Conservation (phyloP, 1,140 invertebrate genomes). For the Drosophila fuyamai region DNA sequence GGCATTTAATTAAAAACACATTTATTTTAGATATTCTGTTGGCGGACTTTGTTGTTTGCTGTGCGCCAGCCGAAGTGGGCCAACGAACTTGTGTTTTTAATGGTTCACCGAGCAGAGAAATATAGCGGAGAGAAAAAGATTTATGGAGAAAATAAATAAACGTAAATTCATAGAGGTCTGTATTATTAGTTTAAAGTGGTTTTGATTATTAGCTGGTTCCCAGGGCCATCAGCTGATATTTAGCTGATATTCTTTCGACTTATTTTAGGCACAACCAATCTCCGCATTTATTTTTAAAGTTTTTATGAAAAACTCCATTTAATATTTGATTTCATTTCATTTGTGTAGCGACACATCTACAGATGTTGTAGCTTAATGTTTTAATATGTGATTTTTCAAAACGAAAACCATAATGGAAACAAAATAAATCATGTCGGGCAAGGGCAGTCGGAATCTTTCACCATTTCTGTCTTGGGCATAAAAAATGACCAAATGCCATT, state of each 20-base stretch:
- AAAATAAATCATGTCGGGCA: conserved; percentile 6
- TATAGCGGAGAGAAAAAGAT: conserved; percentile 17
- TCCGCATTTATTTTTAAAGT: no score
- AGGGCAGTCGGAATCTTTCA: conserved; percentile 8
- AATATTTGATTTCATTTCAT: no score
- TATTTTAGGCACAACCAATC: no score
- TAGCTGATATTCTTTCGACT: no score
- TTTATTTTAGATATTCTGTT: conserved; percentile 59
- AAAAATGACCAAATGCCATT: conserved; percentile 36
- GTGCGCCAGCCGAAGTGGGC: conserved; percentile 48
- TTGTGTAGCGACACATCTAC: no score
- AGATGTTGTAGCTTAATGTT: background rate
- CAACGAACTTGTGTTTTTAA: conserved; percentile 64
- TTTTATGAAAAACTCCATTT: no score
- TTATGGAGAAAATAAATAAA: conserved; percentile 23
- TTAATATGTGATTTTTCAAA: background rate
- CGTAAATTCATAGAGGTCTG: conserved; percentile 5
- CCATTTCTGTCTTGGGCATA: conserved; percentile 12
- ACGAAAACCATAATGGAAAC: background rate
- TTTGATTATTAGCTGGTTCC: background rate
- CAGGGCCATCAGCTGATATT: background rate
- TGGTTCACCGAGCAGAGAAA: conserved; percentile 48
- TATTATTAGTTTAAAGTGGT: conserved; percentile 1
- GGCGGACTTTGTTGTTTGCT: conserved; percentile 45
- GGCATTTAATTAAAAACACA: conserved; percentile 76